Conservation (phyloP, 1,140 invertebrate species). For the Luehdorfia chinensis region DNA sequence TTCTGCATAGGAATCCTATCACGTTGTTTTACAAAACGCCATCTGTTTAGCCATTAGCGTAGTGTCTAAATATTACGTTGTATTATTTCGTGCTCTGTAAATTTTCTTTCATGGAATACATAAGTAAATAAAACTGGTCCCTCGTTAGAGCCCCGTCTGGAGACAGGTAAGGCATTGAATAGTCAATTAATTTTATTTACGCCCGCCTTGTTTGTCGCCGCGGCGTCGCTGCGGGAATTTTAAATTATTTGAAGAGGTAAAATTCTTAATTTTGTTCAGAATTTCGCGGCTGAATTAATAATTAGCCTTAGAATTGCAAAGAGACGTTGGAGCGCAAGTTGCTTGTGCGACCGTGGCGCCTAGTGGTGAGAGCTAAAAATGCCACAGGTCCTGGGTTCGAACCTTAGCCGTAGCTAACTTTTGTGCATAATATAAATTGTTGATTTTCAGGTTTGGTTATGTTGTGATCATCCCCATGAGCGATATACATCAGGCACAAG, state of each 20-base stretch:
- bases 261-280: conserved; percentile 33
- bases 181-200: conserved; percentile 44
- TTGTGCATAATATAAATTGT: too few species aligned
- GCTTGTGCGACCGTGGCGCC: too few species aligned
- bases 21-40: too few species aligned
- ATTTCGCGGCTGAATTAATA: conserved; percentile 30
- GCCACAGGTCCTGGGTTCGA: too few species aligned
- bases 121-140: conserved; percentile 18
- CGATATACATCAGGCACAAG: too few species aligned
- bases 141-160: conserved; percentile 23
- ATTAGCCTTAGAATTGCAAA: conserved; percentile 5
- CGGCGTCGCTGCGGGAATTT: conserved; percentile 27
- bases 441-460: too few species aligned
- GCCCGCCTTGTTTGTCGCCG: conserved; percentile 18
- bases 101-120: conserved; percentile 3
- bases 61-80: not conserved
- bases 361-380: too few species aligned
- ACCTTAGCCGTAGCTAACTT: too few species aligned
- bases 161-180: conserved; percentile 35
- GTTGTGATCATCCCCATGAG: too few species aligned
- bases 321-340: not conserved
- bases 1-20: too few species aligned
- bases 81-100: not conserved
- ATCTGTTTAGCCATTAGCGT: too few species aligned
- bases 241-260: conserved; percentile 27